Percentiles rank a stretch among this genome's conserved stretches.
phyloP scores from a whole-genome alignment of 2,888 invertebrate species.

The Trachelus troglodyta region DNA sequence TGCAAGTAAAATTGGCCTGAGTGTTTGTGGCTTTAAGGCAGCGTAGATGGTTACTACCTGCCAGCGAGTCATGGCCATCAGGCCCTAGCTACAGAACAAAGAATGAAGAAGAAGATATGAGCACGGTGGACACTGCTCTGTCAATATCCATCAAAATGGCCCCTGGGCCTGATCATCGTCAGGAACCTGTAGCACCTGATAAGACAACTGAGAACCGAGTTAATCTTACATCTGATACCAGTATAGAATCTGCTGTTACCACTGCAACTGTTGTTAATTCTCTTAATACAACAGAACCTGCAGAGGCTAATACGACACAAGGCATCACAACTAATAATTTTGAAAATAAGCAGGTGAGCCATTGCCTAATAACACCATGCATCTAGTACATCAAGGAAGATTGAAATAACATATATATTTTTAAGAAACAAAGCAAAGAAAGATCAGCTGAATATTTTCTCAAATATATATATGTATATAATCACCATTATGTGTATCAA shows the following conservation, averaged over 20 bases:
- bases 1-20: too few relatives aligned
- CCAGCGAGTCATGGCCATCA: constrained; percentile 10
- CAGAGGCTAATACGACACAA: constrained; percentile 34
- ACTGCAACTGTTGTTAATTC: constrained; percentile 19
- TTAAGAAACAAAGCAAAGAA: too few relatives aligned
- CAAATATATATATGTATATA: too few relatives aligned
- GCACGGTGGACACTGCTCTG: constrained; percentile 41
- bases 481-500: too few relatives aligned
- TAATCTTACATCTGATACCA: constrained; percentile 29
- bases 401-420: too few relatives aligned
- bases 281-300: constrained; percentile 27
- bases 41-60: constrained; percentile 18
- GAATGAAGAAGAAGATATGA: constrained; percentile 33
- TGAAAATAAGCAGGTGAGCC: constrained; percentile 53
- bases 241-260: constrained; percentile 29
- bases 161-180: constrained; percentile 82
- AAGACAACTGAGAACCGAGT: constrained; percentile 65
- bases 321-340: constrained; percentile 31
- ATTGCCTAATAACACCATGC: not conserved
- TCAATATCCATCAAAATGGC: constrained; percentile 73
- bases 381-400: too few relatives aligned
- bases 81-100: constrained; percentile 15
- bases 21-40: constrained; percentile 2
- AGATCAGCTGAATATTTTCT: too few relatives aligned
- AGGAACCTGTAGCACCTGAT: constrained; percentile 81